A percentile compares a stretch with the other conserved stretches of the same genome.
phyloP scores from a whole-genome alignment of 2,113 vertebrate genomes.

The Oncorhynchus clarkii region DNA sequence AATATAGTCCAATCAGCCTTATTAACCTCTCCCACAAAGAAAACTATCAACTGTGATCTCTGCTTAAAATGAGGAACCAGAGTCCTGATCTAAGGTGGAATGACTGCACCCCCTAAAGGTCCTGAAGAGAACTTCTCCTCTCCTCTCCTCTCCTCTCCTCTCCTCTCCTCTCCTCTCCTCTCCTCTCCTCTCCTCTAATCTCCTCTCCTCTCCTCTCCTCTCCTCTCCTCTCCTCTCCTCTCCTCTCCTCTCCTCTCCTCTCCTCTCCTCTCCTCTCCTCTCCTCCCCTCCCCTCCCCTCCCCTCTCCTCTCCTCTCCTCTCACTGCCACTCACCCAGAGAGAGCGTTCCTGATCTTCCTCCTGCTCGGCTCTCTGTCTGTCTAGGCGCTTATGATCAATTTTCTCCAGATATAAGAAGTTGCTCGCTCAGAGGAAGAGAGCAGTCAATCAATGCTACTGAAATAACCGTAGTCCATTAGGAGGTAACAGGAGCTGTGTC shows the following conservation, averaged over 20 bases:
- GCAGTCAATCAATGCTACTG: conserved; percentile 71
- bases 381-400: conserved; percentile 72
- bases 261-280: conserved; percentile 54
- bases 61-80: neutral
- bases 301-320: conserved; percentile 50
- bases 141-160: conserved; percentile 34
- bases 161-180: conserved; percentile 39
- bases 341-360: conserved; percentile 59
- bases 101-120: conserved; percentile 90
- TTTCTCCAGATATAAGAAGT: conserved; percentile 67
- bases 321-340: neutral
- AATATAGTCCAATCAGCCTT: conserved; percentile 64
- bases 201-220: too few species aligned
- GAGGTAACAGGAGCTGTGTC: conserved; percentile 32
- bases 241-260: neutral
- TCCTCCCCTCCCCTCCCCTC: too few species aligned
- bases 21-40: conserved; percentile 60
- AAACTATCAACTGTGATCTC: conserved; percentile 63
- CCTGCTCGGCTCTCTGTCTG: conserved; percentile 48
- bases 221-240: conserved; percentile 1
- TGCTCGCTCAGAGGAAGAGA: conserved; percentile 59
- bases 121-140: conserved; percentile 37
- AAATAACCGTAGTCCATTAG: conserved; percentile 72
- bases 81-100: conserved; percentile 71
- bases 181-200: too few species aligned